Percentiles rank a stretch among this genome's conserved stretches.
Evolutionary conservation across 2,113 vertebrate genomes (phyloP).

Genomic region (Dromiciops gliroides): DNA sequence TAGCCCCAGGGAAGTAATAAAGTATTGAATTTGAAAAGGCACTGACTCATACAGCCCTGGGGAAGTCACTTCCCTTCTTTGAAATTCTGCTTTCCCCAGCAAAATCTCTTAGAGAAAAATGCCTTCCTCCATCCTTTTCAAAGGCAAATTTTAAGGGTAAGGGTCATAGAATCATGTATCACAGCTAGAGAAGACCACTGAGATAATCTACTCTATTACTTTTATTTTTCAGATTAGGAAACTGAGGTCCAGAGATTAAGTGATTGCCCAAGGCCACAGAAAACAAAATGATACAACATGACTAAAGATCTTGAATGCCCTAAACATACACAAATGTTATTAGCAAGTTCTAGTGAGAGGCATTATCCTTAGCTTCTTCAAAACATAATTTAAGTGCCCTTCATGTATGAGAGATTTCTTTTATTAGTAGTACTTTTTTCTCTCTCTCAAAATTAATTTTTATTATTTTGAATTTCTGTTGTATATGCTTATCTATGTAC

Average conservation of each 20-base stretch:
- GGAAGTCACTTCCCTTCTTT: neutral
- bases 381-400: neutral
- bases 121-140: neutral
- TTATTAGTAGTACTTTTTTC: neutral
- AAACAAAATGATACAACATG: neutral
- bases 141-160: neutral
- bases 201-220: neutral
- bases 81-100: neutral
- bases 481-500: neutral
- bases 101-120: neutral
- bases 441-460: neutral
- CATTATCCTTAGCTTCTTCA: neutral
- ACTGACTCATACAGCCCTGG: neutral
- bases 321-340: neutral
- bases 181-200: neutral
- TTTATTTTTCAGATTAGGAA: neutral
- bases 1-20: neutral
- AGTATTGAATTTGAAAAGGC: neutral
- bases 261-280: neutral
- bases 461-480: too few relatives aligned
- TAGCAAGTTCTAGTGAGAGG: neutral
- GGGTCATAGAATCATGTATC: neutral
- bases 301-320: neutral
- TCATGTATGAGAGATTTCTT: neutral
- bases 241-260: neutral